A percentile compares a stretch with the other conserved stretches of the same genome.
These are phyloP conservation scores for Ennomos erosarius DNA, from an alignment of 2,888 invertebrate genomes.

Conservation along the genomic window DNA sequence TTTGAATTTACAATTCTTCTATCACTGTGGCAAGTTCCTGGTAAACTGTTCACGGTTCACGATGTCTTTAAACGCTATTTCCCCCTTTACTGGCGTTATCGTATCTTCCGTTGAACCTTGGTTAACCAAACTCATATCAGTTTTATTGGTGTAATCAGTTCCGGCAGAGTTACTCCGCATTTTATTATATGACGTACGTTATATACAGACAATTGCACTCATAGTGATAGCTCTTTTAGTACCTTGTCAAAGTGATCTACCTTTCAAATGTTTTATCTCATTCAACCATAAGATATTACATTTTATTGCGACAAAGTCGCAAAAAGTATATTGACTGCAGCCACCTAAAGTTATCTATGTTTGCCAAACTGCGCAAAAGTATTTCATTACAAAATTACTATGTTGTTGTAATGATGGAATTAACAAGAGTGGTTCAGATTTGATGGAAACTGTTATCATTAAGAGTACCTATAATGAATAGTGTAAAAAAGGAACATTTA, in stretches of 20 bases:
- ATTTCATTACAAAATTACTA: slow-evolving; percentile 45
- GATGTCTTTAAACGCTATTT: neutral
- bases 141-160: slow-evolving; percentile 48
- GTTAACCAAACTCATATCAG: slow-evolving; percentile 36
- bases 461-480: neutral
- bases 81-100: neutral
- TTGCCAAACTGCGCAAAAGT: slow-evolving; percentile 46
- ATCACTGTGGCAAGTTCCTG: no score
- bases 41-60: no score
- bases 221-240: neutral
- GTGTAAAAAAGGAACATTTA: no score
- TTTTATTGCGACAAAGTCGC: slow-evolving; percentile 9
- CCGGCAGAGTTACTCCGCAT: slow-evolving; percentile 40
- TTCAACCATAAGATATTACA: neutral
- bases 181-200: slow-evolving; percentile 38
- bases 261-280: neutral
- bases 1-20: no score
- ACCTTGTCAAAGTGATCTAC: slow-evolving; percentile 7
- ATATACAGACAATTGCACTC: slow-evolving; percentile 8
- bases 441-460: slow-evolving; percentile 14
- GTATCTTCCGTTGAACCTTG: slow-evolving; percentile 25
- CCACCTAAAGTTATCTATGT: slow-evolving; percentile 21
- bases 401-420: slow-evolving; percentile 20
- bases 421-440: slow-evolving; percentile 21
- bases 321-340: neutral